Evolutionary conservation across 1,140 invertebrate genomes (phyloP).

Genomic region (Tenebrio molitor): DNA sequence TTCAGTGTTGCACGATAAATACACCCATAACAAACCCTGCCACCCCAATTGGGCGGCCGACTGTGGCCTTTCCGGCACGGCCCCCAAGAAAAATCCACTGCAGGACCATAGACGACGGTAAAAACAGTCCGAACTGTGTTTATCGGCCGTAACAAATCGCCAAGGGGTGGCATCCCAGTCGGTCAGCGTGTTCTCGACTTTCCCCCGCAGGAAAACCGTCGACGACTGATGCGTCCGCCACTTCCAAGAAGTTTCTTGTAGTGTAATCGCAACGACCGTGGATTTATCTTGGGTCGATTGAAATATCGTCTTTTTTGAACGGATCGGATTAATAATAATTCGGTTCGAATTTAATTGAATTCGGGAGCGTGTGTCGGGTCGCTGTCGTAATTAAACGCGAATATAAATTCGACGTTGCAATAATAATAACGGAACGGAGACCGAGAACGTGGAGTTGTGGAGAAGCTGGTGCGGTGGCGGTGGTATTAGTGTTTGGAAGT

Average conservation of each 20-base stretch:
- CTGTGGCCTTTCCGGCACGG: constrained; percentile 26
- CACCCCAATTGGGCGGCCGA: neutral
- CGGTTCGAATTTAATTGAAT: constrained; percentile 20
- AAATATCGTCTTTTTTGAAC: constrained; percentile 41
- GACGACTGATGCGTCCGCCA: constrained; percentile 20
- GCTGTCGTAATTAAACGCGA: neutral
- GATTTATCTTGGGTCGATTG: constrained; percentile 56
- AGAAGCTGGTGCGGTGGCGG: constrained; percentile 39
- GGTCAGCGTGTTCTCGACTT: constrained; percentile 41
- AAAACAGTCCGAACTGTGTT: constrained; percentile 58
- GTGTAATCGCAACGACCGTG: constrained; percentile 47
- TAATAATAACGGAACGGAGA: constrained; percentile 39
- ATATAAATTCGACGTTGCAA: constrained; percentile 31
- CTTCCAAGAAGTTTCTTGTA: constrained; percentile 51
- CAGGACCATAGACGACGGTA: constrained; percentile 46
- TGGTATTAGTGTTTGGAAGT: constrained; percentile 55
- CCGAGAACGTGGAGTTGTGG: constrained; percentile 30
- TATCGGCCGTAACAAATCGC: constrained; percentile 60
- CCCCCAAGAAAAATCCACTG: constrained; percentile 38
- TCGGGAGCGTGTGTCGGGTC: neutral
- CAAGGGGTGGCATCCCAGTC: constrained; percentile 53
- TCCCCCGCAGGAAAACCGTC: constrained; percentile 48
- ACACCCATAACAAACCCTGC: constrained; percentile 51
- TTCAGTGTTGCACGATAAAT: constrained; percentile 48
- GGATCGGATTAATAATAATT: neutral